phyloP scores from a whole-genome alignment of 2,888 invertebrate species.

The Chrysolina americana region DNA sequence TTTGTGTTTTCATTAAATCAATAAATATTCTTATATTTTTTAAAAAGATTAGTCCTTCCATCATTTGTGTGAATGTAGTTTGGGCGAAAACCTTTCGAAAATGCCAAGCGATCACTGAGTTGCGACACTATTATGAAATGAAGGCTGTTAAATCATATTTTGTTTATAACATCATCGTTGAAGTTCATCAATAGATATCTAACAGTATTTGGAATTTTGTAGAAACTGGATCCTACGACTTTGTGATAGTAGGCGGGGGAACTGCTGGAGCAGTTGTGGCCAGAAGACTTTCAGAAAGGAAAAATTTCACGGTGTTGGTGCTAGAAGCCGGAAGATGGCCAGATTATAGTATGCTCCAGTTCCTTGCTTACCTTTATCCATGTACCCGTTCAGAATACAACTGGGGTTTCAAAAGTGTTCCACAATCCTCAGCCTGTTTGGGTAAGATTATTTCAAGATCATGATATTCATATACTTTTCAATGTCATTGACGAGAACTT shows the following conservation, averaged over 20 bases:
- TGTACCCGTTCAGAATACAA: conserved; percentile 37
- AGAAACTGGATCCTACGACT: conserved; percentile 16
- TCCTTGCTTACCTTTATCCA: neutral
- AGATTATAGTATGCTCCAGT: neutral
- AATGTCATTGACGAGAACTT: neutral
- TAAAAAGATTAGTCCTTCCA: too few relatives aligned
- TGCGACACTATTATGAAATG: too few relatives aligned
- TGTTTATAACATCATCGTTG: too few relatives aligned
- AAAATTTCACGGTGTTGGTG: neutral
- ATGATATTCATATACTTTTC: neutral
- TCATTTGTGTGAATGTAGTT: too few relatives aligned
- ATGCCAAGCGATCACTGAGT: too few relatives aligned
- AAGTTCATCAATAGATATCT: too few relatives aligned
- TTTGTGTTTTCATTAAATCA: too few relatives aligned
- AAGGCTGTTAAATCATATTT: too few relatives aligned
- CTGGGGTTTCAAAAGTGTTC: conserved; percentile 49
- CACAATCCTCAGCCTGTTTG: conserved; percentile 49
- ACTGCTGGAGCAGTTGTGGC: conserved; percentile 14
- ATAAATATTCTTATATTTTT: too few relatives aligned
- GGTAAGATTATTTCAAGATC: conserved; percentile 39
- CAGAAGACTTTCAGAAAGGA: conserved; percentile 4
- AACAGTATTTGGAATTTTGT: neutral
- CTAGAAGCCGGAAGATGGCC: conserved; percentile 33
- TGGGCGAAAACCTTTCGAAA: too few relatives aligned
- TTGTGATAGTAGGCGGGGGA: conserved; percentile 15